Conservation (phyloP, 2,888 invertebrate genomes). For the Gandaritis pyraliata region DNA sequence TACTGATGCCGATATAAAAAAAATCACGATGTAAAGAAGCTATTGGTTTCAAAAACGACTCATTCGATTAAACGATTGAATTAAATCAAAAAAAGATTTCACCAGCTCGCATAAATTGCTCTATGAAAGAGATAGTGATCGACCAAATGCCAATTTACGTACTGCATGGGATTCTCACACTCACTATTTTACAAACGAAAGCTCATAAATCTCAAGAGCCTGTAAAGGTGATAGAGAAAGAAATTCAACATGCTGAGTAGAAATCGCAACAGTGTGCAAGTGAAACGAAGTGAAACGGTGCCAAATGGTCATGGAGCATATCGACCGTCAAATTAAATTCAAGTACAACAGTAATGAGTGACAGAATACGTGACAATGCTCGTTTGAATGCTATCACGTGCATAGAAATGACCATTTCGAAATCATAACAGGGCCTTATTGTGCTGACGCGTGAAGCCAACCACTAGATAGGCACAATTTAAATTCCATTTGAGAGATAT, state of each 20-base stretch:
- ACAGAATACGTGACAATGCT: constrained; percentile 40
- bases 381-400: constrained; percentile 42
- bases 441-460: constrained; percentile 14
- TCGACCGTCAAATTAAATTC: constrained; percentile 77
- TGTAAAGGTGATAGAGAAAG: constrained; percentile 61
- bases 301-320: constrained; percentile 72
- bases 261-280: constrained; percentile 66
- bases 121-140: constrained; percentile 16
- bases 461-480: constrained; percentile 13
- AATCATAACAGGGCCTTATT: constrained; percentile 20
- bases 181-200: constrained; percentile 29
- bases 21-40: neutral
- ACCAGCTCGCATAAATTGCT: constrained; percentile 7
- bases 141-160: constrained; percentile 19
- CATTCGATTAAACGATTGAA: neutral
- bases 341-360: constrained; percentile 64
- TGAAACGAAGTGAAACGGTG: constrained; percentile 75
- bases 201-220: constrained; percentile 34
- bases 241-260: constrained; percentile 62
- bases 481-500: constrained; percentile 8
- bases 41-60: neutral
- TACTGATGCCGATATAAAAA: neutral
- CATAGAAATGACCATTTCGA: constrained; percentile 30
- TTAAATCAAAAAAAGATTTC: constrained; percentile 6
- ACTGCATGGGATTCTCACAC: constrained; percentile 17